Base-by-base conservation (phyloP, 2,888 invertebrate species). In the Mythimna vitellina region DNA sequence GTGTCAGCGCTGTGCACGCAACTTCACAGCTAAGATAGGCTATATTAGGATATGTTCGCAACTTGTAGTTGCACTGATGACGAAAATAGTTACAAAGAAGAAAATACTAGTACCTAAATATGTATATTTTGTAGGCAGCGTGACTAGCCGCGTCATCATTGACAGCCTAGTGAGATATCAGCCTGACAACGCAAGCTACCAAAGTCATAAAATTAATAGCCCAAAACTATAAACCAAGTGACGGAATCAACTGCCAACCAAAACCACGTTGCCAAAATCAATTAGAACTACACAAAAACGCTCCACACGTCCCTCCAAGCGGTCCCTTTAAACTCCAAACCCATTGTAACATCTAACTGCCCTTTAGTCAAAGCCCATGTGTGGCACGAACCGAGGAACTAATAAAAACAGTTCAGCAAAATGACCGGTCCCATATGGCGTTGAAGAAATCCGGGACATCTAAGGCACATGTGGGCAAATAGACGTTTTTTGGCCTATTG, bases 381-480 rank as follows among this genome's bases (percentile, higher is more conserved):
- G 89, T 87, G 86, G 85, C 90, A 90, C 90, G 89, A 84, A 85
- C 86, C 32, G 67, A 69, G 65, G 61, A 74, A 81, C 78, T 75
- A 86, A 84, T 87, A 83, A 78, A 78, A 82, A 82, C 74, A 76
- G 78, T 83, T 81, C 66, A 82, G 88, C 86, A 73, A 79, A 87
- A 76, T 87, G 84, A 79, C 87, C 85, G 63, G 14, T 65, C 64
- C 88, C 92, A 91, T 88, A 90, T 92, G 92, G 87, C 68, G 82
- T 74, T 63, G 61, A 70, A 75, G 73, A 72, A 74, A 64, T 62
- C 65, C 60, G 67, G 75, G 53, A 78, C 76, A 72, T 88, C 76
- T 81, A 84, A 83, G 76, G 73, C 78, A 86, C 93, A 92, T 89
- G 78, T 93, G 92, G 88, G 88, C 86, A 91, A 93, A 93, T 89